These are phyloP conservation scores for Gallinago media DNA, from an alignment of 2,113 vertebrate species.

Conservation along the genomic window DNA sequence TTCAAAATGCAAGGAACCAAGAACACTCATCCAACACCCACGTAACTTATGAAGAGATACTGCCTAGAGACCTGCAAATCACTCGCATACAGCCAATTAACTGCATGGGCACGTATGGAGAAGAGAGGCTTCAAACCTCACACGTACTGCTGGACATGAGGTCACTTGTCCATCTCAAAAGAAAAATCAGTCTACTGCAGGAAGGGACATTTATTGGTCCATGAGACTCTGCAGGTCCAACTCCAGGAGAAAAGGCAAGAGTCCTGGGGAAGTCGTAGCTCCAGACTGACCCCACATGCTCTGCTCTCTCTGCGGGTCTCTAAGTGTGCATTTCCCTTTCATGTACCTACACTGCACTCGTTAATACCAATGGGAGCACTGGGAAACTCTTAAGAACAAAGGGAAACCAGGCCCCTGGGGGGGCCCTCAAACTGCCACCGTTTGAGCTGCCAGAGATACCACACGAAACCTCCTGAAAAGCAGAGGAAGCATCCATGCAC, in stretches of 20 bases:
- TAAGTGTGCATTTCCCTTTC: not conserved
- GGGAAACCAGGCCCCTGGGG: not conserved
- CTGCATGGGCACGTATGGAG: accelerated
- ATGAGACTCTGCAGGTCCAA: not conserved
- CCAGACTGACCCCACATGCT: not conserved
- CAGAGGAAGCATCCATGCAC: not conserved
- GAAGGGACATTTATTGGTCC: not conserved
- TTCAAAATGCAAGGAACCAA: not conserved
- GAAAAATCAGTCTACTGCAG: not conserved
- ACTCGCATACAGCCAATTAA: not conserved
- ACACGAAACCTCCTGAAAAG: not conserved
- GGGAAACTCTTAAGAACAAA: slow-evolving; percentile 33
- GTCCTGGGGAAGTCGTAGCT: not conserved
- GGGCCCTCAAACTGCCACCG: not conserved
- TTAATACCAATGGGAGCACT: slow-evolving; percentile 15
- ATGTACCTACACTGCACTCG: not conserved
- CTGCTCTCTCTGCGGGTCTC: not conserved
- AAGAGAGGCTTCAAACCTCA: not conserved
- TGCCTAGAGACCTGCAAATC: not conserved
- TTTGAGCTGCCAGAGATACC: slow-evolving; percentile 4
- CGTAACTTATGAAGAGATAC: not conserved
- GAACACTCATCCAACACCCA: not conserved
- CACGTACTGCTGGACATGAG: not conserved
- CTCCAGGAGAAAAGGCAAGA: not conserved
- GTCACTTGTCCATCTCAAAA: not conserved